phyloP scores from a whole-genome alignment of 2,888 invertebrate species.

The Fragum whitleyi region DNA sequence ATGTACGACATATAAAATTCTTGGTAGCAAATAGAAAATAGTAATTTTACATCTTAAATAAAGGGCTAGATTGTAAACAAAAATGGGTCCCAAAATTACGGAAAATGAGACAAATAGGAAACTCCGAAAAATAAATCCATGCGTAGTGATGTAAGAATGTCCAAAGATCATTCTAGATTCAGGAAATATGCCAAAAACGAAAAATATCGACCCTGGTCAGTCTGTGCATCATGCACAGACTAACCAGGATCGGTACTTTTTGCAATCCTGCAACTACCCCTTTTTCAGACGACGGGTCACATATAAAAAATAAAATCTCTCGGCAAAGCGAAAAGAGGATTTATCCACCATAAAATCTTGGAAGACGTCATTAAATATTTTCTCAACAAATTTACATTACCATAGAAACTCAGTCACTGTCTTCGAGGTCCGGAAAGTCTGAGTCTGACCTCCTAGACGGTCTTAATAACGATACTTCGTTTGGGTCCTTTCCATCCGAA shows the following conservation, averaged over 20 bases:
- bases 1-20: too few relatives aligned
- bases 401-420: slow-evolving; percentile 31
- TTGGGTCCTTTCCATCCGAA: slow-evolving; percentile 77
- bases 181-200: background rate
- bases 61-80: too few relatives aligned
- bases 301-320: slow-evolving; percentile 2
- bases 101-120: too few relatives aligned
- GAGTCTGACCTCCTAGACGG: slow-evolving; percentile 37
- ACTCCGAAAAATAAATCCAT: too few relatives aligned
- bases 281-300: background rate
- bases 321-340: background rate
- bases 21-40: too few relatives aligned
- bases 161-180: too few relatives aligned
- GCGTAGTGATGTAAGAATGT: too few relatives aligned
- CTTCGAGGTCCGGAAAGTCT: slow-evolving; percentile 11
- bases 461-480: slow-evolving; percentile 68
- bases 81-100: too few relatives aligned
- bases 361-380: background rate
- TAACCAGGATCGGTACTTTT: background rate
- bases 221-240: background rate
- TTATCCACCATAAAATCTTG: background rate
- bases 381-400: background rate
- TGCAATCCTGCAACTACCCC: background rate
- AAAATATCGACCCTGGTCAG: background rate
- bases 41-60: too few relatives aligned